Evolutionary conservation across 2,113 vertebrate species (phyloP).

Genomic region (Nothocercus julius): DNA sequence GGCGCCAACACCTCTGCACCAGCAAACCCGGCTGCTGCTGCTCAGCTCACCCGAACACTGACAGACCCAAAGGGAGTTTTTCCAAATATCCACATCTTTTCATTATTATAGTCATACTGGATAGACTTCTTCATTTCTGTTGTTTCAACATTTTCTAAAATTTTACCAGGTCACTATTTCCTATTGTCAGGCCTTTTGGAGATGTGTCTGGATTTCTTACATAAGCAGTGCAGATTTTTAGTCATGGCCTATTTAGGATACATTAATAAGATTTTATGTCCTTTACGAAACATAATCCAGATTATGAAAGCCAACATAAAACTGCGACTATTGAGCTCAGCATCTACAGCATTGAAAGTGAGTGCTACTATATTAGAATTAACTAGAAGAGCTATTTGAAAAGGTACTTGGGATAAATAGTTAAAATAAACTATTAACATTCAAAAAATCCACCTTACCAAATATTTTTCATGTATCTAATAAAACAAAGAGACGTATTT

Average conservation of each 20-base stretch:
- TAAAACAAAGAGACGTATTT: not conserved
- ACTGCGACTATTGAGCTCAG: not conserved
- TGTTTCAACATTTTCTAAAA: not conserved
- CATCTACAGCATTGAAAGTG: slow-evolving; percentile 15
- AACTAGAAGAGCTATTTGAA: slow-evolving; percentile 30
- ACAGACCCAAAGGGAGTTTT: not conserved
- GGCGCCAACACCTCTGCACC: not conserved
- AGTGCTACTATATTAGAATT: not conserved
- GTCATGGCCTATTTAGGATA: not conserved
- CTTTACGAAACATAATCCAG: not conserved
- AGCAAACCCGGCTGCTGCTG: not conserved
- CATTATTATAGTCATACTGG: not conserved
- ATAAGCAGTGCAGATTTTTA: not conserved
- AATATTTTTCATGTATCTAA: not conserved
- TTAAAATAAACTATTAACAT: not conserved
- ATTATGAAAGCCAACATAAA: slow-evolving; percentile 4
- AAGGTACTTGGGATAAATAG: not conserved
- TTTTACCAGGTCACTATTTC: not conserved
- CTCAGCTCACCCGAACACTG: not conserved
- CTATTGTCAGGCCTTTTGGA: not conserved
- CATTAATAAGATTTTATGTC: slow-evolving; percentile 26
- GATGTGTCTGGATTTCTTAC: not conserved
- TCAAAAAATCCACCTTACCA: not conserved
- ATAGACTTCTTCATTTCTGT: not conserved
- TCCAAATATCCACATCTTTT: not conserved